phyloP scores from a whole-genome alignment of 2,113 vertebrate species.

The Phycodurus eques region DNA sequence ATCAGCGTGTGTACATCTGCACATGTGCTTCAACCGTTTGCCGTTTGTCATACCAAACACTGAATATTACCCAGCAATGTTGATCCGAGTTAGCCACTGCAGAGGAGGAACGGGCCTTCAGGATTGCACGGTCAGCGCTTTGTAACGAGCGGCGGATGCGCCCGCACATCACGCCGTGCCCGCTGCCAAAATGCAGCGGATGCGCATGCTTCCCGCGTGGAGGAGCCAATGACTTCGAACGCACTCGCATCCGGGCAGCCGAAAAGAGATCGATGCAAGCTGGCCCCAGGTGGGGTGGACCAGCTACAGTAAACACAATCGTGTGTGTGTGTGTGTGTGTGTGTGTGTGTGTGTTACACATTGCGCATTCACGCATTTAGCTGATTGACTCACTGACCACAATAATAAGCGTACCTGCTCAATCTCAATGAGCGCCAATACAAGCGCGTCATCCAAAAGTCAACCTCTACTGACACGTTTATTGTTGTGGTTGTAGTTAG shows the following conservation, averaged over 20 bases:
- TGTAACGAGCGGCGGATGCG: conserved; percentile 59
- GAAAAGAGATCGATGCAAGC: conserved; percentile 21
- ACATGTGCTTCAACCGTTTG: conserved; percentile 18
- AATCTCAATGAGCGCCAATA: too few species aligned
- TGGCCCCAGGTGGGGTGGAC: conserved; percentile 4
- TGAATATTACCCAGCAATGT: conserved; percentile 45
- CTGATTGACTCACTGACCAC: too few species aligned
- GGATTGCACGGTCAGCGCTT: conserved; percentile 65
- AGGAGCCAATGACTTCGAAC: conserved; percentile 46
- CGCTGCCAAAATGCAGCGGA: conserved; percentile 49
- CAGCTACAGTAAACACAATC: conserved; percentile 8
- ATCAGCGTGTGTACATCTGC: conserved; percentile 1
- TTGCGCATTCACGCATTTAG: too few species aligned
- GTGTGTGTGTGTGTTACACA: too few species aligned
- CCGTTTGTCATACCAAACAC: conserved; percentile 12
- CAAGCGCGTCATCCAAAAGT: too few species aligned
- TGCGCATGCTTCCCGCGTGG: conserved; percentile 26
- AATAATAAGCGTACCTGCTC: too few species aligned
- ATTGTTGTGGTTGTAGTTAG: too few species aligned
- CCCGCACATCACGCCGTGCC: conserved; percentile 54
- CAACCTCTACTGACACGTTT: too few species aligned
- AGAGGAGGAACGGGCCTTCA: conserved; percentile 52
- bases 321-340: too few species aligned
- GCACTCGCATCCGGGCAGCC: conserved; percentile 30
- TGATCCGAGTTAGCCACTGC: conserved; percentile 60